Base-by-base conservation (phyloP, 2,888 invertebrate species). In the Caenorhabditis doughertyi region DNA sequence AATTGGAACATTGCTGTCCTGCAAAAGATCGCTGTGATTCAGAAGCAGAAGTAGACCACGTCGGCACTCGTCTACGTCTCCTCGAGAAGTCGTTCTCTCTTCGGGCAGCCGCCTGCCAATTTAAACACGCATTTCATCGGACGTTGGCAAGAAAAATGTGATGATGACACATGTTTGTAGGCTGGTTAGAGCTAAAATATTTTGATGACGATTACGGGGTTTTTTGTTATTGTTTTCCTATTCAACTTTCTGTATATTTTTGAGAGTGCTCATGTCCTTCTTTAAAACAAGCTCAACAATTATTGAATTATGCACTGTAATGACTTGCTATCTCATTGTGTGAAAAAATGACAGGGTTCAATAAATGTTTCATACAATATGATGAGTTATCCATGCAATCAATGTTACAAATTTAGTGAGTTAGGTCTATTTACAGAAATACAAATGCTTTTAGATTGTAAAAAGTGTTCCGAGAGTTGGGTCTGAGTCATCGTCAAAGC, bases 81-180 rank as follows among this genome's bases (percentile, higher is more conserved):
- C 67, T 82, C 3, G 82, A 82, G 27, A 77, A 79, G 35, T 79
- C 82, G 18, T 82, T 82, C 39, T 68, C 72, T 0, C 73, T 82
- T 16, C 82, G 82, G 16, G 82, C 82, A 35, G 73, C 77, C 16
- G 77, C 77, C 4, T 82, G 82, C 27, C 72, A 82, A 67, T 82
- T 82, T 67, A 76, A 77, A 49, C 77, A 82, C 49, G 76, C 77
- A 7, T 72, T 72, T 27, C 76, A 82, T 68, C 71, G 77, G 47
- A 68, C 62, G 23, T n/a, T 81, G 47, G 58, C 60, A 13, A 49
- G 76, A 25, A 76, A 16, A 25, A 49, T 76, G 39, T 76, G 29
- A 76, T 13, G 16, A 55, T 55, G 47, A 1, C 18, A 58, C 44
- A 32, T 35, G 13, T 44, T 55, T 49, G 58, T 55, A 67, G 58